A percentile compares a stretch with the other conserved stretches of the same genome.
Evolutionary conservation across 2,797 vertebrate species (phyloP).

Genomic region (Megaceryle alcyon): DNA sequence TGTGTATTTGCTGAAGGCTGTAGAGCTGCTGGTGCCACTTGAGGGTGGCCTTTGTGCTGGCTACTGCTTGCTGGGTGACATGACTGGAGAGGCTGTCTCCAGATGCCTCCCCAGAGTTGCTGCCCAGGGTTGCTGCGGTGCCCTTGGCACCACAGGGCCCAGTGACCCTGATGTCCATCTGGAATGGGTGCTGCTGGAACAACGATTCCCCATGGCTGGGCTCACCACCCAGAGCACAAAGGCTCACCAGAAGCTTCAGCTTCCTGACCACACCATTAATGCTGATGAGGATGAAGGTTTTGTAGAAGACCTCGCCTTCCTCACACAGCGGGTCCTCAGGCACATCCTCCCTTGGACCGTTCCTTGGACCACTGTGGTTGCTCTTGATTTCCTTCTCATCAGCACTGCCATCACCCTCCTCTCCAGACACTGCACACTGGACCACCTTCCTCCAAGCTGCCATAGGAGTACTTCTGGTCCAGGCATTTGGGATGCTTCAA

Average conservation of each 20-base stretch:
- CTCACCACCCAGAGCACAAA: not conserved
- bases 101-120: not conserved
- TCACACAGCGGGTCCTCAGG: not conserved
- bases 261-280: not conserved
- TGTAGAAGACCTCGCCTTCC: not conserved
- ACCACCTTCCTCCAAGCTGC: not conserved
- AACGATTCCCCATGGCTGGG: not conserved
- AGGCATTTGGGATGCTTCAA: not conserved
- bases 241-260: not conserved
- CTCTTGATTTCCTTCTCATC: not conserved
- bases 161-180: rapidly evolving
- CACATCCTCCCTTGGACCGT: rapidly evolving
- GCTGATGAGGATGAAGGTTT: not conserved
- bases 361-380: not conserved
- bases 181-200: not conserved
- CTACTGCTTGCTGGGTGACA: rapidly evolving
- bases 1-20: not conserved
- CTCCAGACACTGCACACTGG: not conserved
- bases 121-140: not conserved
- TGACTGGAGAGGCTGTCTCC: not conserved
- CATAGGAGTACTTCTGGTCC: not conserved
- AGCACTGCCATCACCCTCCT: not conserved
- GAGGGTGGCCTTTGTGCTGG: not conserved
- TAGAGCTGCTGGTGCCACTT: not conserved
- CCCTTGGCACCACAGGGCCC: not conserved